Conservation (phyloP, 1,140 invertebrate species). For the Drosophila pseudoobscura region DNA sequence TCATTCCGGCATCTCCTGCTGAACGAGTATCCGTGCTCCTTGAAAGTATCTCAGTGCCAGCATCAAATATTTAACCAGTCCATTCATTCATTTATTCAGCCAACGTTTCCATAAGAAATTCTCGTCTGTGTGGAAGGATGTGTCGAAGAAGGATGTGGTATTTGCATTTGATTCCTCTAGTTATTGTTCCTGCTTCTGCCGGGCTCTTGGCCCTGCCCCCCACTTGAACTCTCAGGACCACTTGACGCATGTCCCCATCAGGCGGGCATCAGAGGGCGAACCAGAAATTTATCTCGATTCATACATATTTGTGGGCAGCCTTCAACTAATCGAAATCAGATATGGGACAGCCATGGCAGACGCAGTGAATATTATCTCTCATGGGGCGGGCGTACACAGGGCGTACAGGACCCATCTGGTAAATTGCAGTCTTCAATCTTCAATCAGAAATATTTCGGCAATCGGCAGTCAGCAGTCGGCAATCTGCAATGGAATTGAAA, state of each 20-base stretch:
- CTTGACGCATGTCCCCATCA: conserved; percentile 36
- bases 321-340: conserved; percentile 23
- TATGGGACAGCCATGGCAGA: background rate
- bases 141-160: conserved; percentile 3
- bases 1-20: background rate
- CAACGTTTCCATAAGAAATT: background rate
- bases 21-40: background rate
- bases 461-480: too few relatives aligned
- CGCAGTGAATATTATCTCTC: background rate
- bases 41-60: background rate
- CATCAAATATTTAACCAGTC: conserved; percentile 21
- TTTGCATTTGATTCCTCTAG: conserved; percentile 41
- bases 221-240: conserved; percentile 4
- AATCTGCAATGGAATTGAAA: too few relatives aligned
- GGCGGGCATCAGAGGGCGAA: background rate
- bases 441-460: too few relatives aligned
- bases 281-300: conserved; percentile 24
- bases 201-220: background rate
- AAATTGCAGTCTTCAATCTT: too few relatives aligned
- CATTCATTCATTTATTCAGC: conserved; percentile 7
- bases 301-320: conserved; percentile 17
- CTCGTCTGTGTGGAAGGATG: too few relatives aligned
- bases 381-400: background rate
- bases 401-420: too few relatives aligned
- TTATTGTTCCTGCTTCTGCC: conserved; percentile 15